Evolutionary conservation across 2,888 invertebrate genomes (phyloP), one percentile per base, ranked within the genome.

Genomic region (Neuroscelio doddi): DNA sequence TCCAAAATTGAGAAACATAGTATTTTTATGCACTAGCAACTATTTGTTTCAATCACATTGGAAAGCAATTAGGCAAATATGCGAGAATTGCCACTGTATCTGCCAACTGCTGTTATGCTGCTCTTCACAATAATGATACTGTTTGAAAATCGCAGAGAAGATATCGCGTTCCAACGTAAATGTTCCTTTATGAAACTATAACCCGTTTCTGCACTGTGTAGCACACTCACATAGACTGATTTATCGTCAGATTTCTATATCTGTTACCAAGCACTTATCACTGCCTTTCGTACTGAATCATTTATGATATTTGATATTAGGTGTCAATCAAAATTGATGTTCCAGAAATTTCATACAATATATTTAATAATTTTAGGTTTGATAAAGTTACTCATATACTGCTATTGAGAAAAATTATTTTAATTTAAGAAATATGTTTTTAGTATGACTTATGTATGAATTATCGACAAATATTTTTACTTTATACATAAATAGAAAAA

Each of bases 51-150:
- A 53, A 55, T 51, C 51, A 45, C 45, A 38, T 12, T 61, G 64
- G 61, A 64, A 69, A 68, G 64, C 61, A 69, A 69, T 68, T 68
- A 69, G 30, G 55, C 49, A 53, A 46, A 41, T 57, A 17, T 42
- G 51, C 32, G 41, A 57, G 41, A 44, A 52, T 58, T 55, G 55
- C 53, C 26, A 14, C 15, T 14, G n/a, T 29, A 44, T 44, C 44
- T 44, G 14, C 44, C 14, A 44, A 27, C 44, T 26, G 29, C 14
- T 14, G 27, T 44, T 44, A 15, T 14, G 27, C 26, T 29, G 12
- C 14, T 44, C 27, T 21, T 3, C 41, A 8, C 24, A 24, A 9
- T 4, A 41, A 24, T 24, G 41, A 41, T 41, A 41, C 14, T 17
- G 39, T 14, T 39, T 39, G 17, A 1, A 41, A 16, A 38, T 16